Evolutionary conservation across 2,888 invertebrate genomes (phyloP).

Genomic region (Thalpophila matura): DNA sequence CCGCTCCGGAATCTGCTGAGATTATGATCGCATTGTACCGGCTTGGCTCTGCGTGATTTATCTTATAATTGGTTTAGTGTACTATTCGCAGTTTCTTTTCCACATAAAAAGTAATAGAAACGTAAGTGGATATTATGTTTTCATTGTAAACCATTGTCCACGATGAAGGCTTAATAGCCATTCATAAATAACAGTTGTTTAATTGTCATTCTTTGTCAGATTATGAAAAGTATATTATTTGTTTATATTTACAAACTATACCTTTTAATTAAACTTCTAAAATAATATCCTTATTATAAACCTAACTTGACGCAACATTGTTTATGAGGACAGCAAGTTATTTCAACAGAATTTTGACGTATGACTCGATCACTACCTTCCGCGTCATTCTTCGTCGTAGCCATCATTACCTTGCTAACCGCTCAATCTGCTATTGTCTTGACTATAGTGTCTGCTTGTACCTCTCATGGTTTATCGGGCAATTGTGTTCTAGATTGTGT

Average conservation of each 20-base stretch:
- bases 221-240: too few species aligned
- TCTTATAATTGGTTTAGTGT: slow-evolving; percentile 46
- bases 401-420: background rate
- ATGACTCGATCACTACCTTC: background rate
- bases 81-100: slow-evolving; percentile 10
- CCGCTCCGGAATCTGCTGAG: slow-evolving; percentile 37
- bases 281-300: background rate
- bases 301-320: background rate
- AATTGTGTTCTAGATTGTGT: slow-evolving; percentile 66
- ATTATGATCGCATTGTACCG: slow-evolving; percentile 52
- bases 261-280: too few species aligned
- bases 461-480: slow-evolving; percentile 74
- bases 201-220: too few species aligned
- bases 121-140: background rate
- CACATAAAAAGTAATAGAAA: background rate
- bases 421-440: slow-evolving; percentile 15
- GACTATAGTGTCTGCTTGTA: slow-evolving; percentile 18
- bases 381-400: background rate
- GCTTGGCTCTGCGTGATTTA: slow-evolving; percentile 38
- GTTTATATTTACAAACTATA: too few species aligned
- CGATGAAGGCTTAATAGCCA: too few species aligned
- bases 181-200: too few species aligned
- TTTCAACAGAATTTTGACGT: background rate
- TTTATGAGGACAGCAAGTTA: background rate
- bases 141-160: background rate